phyloP scores from a whole-genome alignment of 2,113 vertebrate genomes.

The Aspiorhynchus laticeps region DNA sequence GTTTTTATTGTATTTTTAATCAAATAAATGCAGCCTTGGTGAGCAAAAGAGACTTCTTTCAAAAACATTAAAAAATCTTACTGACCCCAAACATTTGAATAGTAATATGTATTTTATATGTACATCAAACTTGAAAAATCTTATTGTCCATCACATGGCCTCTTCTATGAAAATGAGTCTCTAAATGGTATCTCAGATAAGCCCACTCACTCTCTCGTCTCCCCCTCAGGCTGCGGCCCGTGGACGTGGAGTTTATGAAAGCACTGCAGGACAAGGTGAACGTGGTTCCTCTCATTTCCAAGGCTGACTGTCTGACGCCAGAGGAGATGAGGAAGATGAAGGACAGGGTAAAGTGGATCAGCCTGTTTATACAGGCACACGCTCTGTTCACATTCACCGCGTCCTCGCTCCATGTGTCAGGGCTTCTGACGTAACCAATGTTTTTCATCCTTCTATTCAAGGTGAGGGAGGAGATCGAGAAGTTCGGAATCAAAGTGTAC shows the following conservation, averaged over 20 bases:
- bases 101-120: no score
- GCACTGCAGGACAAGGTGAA: slow-evolving; percentile 92
- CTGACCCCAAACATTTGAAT: not conserved
- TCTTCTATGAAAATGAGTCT: not conserved
- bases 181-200: not conserved
- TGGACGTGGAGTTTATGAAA: slow-evolving; percentile 94
- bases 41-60: not conserved
- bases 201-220: not conserved
- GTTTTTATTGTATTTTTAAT: not conserved
- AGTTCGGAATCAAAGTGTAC: slow-evolving; percentile 72
- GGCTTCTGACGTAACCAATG: not conserved
- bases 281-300: slow-evolving; percentile 90
- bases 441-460: slow-evolving; percentile 47
- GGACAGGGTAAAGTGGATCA: slow-evolving; percentile 79
- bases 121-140: not conserved
- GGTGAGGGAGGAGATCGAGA: slow-evolving; percentile 74
- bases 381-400: not conserved
- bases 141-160: not conserved
- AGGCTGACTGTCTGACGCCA: slow-evolving; percentile 90
- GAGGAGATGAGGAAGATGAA: slow-evolving; percentile 88
- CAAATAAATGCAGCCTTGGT: not conserved
- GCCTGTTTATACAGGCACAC: not conserved
- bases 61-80: not conserved
- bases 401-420: not conserved
- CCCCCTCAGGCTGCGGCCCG: slow-evolving; percentile 82